Evolutionary conservation across 2,888 invertebrate genomes (phyloP), one percentile per base, ranked within the genome.

Genomic region (Ennomos quercinarius): DNA sequence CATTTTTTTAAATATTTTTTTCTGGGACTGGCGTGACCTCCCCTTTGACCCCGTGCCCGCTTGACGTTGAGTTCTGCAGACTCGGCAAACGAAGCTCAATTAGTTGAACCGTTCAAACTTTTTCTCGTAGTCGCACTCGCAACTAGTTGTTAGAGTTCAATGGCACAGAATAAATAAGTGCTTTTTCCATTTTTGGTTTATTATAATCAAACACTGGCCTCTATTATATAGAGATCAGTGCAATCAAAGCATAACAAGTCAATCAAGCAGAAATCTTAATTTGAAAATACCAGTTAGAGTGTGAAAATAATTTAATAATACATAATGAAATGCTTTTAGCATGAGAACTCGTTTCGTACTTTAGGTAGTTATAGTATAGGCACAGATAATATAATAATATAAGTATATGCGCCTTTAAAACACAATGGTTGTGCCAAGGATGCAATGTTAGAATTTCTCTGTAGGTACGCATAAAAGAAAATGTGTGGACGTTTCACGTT

Each of bases 401-500:
- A n/a, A n/a, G n/a, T n/a, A 8, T 61, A 36, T 50, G 44, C 56
- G 64, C 61, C 61, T 60, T 56, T 51, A 43, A 42, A 56, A 44
- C 50, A 61, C 57, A 59, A 57, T 56, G 39, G 53, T 35, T 56
- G 54, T 50, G 64, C 62, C 68, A 68, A 68, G 68, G 68, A 64
- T 62, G 61, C 39, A 50, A 34, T 52, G 48, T 45, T 46, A 46
- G 41, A 17, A 48, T 10, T 35, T 43, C 13, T 49, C 54, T 57
- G 50, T 55, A 17, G 2, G 17, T 3, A 17, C 17, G 17, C 17
- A 17, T 17, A 17, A 1, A 3, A 2, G 17, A 3, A 17, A 3
- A 17, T 2, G 17, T n/a, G n/a, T n/a, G n/a, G n/a, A n/a, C n/a
- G n/a, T n/a, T n/a, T n/a, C n/a, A n/a, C n/a, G n/a, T n/a, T n/a